A percentile compares a stretch with the other conserved stretches of the same genome.
phyloP scores from a whole-genome alignment of 1,140 invertebrate species.

The Tetraneura akinire region DNA sequence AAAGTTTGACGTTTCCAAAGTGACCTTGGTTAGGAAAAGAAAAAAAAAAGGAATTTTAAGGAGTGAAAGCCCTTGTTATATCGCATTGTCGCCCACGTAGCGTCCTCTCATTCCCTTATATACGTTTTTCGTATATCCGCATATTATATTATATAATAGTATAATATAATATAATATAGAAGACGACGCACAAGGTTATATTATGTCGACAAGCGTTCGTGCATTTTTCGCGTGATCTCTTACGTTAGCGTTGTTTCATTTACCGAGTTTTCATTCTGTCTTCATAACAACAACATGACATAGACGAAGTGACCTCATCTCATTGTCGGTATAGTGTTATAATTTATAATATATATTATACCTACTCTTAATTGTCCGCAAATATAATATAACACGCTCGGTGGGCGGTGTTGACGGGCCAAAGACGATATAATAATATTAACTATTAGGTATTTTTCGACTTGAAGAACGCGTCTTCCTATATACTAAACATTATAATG shows the following conservation, averaged over 20 bases:
- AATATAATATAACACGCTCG: no score
- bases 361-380: no score
- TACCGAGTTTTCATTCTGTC: no score
- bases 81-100: neutral
- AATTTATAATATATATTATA: no score
- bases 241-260: neutral
- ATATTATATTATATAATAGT: no score
- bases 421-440: no score
- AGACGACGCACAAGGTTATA: constrained; percentile 7
- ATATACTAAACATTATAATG: no score
- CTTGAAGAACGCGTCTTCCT: no score
- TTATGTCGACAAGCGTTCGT: neutral
- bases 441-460: no score
- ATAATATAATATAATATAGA: no score
- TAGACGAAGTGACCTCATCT: neutral
- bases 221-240: neutral
- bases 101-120: neutral
- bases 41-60: neutral
- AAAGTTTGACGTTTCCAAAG: neutral
- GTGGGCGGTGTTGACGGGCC: no score
- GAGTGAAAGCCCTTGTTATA: constrained; percentile 10
- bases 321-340: neutral
- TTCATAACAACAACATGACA: no score
- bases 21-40: neutral
- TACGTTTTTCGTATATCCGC: neutral